Evolutionary conservation across 2,888 invertebrate genomes (phyloP), one percentile per base, ranked within the genome.

Genomic region (Rhyacophila evoluta): DNA sequence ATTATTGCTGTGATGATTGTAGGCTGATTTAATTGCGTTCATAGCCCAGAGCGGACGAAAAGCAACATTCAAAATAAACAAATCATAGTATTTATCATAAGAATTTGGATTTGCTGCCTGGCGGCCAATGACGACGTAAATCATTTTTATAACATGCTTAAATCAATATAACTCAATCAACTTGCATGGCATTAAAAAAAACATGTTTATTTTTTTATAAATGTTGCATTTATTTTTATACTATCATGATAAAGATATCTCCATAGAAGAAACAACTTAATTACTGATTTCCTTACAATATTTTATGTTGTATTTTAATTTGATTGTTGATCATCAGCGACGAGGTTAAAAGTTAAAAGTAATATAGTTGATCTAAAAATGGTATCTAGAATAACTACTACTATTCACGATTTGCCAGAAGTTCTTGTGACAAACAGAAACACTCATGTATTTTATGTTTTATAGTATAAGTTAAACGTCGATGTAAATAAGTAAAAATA

Each of bases 61-160:
- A 55, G 19, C 55, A 55, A 55, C 55, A 55, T 55, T 25, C 55
- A 19, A 19, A 55, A 55, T 55, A 55, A 55, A 55, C 19, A 55
- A 55, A 55, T 55, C 12, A 55, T 4, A 19, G 19, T 19, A 19
- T 55, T 41, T 41, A 41, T 41, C 41, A 41, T 41, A 15, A 41
- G 19, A 41, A 12, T 12, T 55, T 55, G 25, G 55, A 55, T 55
- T 55, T n/a, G 55, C 6, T 10, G 15, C 39, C 39, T 25, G 19
- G 2, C 19, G 8, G 25, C 55, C 55, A 55, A 55, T 55, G 55
- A 19, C 10, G 19, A 19, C 19, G 55, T 55, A 10, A 1, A 8
- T 55, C 55, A 55, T 19, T 19, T 55, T 55, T 55, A 19, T 8
- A 55, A 55, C 55, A 12, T n/a, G n/a, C 8, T 15, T 4, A n/a